A percentile compares a stretch with the other conserved stretches of the same genome.
These are phyloP conservation scores for Heliconius eleuchia DNA, from an alignment of 1,140 invertebrate species.

Conservation along the genomic window DNA sequence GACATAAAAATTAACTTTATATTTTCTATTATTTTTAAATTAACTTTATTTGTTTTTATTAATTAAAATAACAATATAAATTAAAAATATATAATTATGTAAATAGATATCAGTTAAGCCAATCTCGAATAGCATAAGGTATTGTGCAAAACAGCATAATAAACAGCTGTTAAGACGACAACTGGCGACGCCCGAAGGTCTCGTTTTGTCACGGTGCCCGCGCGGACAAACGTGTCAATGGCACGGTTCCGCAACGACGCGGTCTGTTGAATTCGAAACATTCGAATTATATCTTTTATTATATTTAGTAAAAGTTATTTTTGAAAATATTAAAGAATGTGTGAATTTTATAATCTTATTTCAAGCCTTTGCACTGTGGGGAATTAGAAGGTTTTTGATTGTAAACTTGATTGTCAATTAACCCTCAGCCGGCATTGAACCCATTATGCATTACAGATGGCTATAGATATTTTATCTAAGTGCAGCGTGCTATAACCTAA, in stretches of 20 bases:
- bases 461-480: not conserved
- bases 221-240: constrained; percentile 36
- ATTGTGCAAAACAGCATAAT: constrained; percentile 1
- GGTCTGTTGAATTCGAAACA: constrained; percentile 16
- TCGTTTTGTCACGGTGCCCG: constrained; percentile 26
- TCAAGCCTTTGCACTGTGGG: not conserved
- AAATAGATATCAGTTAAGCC: not conserved
- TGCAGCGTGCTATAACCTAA: not conserved
- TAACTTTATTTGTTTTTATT: no score
- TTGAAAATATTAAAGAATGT: not conserved
- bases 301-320: not conserved
- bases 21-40: no score
- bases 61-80: not conserved
- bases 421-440: no score
- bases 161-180: constrained; percentile 9
- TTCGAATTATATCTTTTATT: not conserved
- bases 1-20: no score
- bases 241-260: constrained; percentile 32
- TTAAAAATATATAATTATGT: not conserved
- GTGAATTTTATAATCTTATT: not conserved
- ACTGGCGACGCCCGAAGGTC: constrained; percentile 13
- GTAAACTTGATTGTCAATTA: not conserved
- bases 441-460: not conserved
- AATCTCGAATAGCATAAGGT: not conserved
- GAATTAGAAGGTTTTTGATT: not conserved